Conservation (phyloP, 2,113 vertebrate species). For the Dromiciops gliroides region DNA sequence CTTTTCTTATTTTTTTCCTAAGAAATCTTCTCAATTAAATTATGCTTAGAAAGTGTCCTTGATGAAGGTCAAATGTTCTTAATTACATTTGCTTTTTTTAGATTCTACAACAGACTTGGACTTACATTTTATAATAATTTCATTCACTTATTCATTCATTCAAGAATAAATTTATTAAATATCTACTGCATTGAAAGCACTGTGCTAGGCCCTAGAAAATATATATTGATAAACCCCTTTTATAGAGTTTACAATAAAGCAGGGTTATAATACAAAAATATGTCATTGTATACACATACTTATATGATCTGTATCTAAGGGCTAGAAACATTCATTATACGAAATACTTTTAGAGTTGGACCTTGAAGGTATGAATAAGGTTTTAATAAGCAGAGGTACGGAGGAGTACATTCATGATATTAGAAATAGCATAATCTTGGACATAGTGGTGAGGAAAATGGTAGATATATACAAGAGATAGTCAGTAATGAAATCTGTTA, state of each 20-base stretch:
- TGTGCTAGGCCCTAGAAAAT: neutral
- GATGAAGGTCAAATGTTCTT: neutral
- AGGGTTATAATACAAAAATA: neutral
- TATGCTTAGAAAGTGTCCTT: neutral
- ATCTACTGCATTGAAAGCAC: neutral
- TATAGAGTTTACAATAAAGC: neutral
- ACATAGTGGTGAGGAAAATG: neutral
- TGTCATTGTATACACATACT: neutral
- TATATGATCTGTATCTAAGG: neutral
- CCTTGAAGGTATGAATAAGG: neutral
- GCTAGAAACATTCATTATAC: neutral
- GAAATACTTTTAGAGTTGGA: neutral
- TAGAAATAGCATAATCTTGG: neutral
- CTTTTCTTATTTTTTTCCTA: neutral
- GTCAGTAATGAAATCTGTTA: no score
- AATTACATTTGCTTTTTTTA: neutral
- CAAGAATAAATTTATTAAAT: neutral
- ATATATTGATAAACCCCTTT: neutral
- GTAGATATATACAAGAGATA: neutral
- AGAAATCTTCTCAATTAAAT: neutral
- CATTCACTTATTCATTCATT: neutral
- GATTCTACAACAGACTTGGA: neutral
- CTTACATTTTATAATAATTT: neutral
- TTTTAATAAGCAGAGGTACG: neutral
- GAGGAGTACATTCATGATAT: neutral